phyloP scores from a whole-genome alignment of 2,113 vertebrate genomes.

The Cromileptes altivelis region DNA sequence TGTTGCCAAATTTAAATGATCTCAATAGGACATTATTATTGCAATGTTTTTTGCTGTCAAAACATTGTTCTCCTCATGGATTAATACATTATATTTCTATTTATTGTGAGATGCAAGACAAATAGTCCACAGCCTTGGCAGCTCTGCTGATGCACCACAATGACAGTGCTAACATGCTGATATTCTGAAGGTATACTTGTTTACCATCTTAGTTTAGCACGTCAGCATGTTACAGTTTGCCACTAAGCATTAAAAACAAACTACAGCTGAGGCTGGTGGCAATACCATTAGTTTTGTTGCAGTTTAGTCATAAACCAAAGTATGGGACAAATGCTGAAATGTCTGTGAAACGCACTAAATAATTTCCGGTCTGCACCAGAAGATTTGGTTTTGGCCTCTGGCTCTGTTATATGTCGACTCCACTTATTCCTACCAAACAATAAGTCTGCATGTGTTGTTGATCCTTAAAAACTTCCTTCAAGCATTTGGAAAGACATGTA shows the following conservation, averaged over 20 bases:
- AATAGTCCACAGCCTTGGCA: background rate
- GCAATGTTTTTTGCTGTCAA: no score
- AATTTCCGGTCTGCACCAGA: no score
- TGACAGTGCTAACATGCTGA: background rate
- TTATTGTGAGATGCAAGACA: background rate
- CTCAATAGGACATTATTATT: background rate
- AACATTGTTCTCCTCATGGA: background rate
- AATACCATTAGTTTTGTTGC: no score
- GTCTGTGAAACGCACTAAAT: no score
- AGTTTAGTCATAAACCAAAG: no score
- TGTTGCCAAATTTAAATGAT: background rate
- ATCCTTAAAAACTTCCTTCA: no score
- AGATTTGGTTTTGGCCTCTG: background rate
- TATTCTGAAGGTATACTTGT: background rate
- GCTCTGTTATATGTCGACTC: background rate
- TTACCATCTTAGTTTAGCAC: background rate
- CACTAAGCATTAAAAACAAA: no score
- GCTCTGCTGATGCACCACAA: background rate
- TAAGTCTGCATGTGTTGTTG: no score
- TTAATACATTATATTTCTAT: background rate
- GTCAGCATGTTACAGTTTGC: no score
- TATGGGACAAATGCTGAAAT: no score
- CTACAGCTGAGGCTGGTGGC: no score
- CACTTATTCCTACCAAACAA: background rate
- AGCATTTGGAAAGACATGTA: no score